Base-by-base conservation (phyloP, 2,888 invertebrate genomes). In the Deilephila elpenor region DNA sequence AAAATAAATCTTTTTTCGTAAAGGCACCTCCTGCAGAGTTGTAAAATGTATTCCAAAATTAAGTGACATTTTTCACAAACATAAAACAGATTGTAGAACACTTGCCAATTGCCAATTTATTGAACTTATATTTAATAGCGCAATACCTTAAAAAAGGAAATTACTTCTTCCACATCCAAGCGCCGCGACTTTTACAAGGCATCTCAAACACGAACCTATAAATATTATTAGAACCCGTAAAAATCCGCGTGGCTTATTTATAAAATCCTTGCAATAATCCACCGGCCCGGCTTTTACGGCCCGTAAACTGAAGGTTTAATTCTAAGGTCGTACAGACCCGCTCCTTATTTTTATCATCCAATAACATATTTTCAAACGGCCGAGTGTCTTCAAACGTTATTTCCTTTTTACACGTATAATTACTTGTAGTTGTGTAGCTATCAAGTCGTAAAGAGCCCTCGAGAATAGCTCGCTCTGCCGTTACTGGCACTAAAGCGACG, bases 401-500 rank as follows among this genome's bases (percentile, higher is more conserved):
- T n/a, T 25, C 59, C 59, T 73, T 73, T 88, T 84, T 83, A 84
- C 79, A 80, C 79, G 80, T 84, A 85, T 87, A 89, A 89, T 87
- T 88, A 86, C 83, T 86, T 81, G 83, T 86, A 83, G 87, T 89
- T 87, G 83, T 86, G 82, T 80, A 80, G 84, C 79, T 84, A 76
- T 83, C 72, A 76, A 78, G 84, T 81, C 82, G 84, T 89, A 88
- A 91, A 90, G 83, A 81, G 83, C 82, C 81, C 81, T 80, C 79
- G 84, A 81, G 85, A 88, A 88, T 88, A 83, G 87, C 85, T 83
- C 85, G 87, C 84, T 80, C 80, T 82, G 80, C 82, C 82, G 83
- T 88, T 88, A 87, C 83, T 84, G 84, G 81, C 84, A 87, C 84
- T 89, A 86, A 88, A 88, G 81, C 80, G 82, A 81, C 85, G 84